Conservation (phyloP, 2,888 invertebrate species). For the Tipula lateralis region DNA sequence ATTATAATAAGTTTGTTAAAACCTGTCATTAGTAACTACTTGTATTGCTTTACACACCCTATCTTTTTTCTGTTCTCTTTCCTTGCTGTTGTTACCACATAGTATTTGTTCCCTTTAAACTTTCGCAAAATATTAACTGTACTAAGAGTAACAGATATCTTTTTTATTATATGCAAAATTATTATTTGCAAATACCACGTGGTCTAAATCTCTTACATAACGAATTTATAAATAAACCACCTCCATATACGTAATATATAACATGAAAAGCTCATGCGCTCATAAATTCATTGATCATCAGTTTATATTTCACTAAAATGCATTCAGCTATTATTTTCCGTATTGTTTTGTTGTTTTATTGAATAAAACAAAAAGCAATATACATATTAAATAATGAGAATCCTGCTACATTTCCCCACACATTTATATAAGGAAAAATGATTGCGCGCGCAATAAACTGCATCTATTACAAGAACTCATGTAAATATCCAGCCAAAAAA, state of each 20-base stretch:
- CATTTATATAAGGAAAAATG: background rate
- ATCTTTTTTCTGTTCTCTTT: no score
- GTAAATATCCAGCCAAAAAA: background rate
- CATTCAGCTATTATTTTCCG: background rate
- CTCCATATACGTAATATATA: no score
- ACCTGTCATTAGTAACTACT: no score
- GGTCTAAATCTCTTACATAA: background rate
- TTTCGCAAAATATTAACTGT: no score
- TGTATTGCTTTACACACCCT: no score
- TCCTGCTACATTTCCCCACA: background rate
- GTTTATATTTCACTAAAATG: background rate
- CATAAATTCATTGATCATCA: slow-evolving; percentile 11
- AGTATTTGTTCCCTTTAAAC: no score
- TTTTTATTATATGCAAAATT: background rate
- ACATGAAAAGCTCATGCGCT: background rate
- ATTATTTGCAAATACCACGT: background rate
- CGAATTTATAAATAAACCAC: background rate
- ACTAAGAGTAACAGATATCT: no score
- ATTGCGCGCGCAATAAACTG: background rate
- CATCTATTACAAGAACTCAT: background rate
- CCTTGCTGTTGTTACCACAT: no score
- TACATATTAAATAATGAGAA: background rate
- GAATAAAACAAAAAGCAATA: background rate
- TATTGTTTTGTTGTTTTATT: background rate
- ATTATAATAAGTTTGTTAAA: no score